A percentile compares a stretch with the other conserved stretches of the same genome.
Evolutionary conservation across 2,888 invertebrate species (phyloP).

Genomic region (Agonopterix heracliana): DNA sequence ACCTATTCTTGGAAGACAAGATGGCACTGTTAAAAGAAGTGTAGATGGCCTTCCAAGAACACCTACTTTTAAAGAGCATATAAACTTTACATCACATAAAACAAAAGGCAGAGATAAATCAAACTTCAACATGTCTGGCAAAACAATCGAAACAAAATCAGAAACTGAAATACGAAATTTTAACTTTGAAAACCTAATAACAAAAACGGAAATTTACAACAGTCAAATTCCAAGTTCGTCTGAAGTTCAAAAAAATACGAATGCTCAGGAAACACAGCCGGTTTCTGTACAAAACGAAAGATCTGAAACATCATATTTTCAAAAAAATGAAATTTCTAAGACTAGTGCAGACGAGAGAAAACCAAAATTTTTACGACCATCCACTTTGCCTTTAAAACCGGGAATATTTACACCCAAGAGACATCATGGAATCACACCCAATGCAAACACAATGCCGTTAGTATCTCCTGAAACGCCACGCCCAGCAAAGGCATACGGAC

Average conservation of each 20-base stretch:
- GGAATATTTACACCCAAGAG: slow-evolving; percentile 88
- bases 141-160: slow-evolving; percentile 37
- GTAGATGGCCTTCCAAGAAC: slow-evolving; percentile 50
- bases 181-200: slow-evolving; percentile 71
- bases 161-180: slow-evolving; percentile 58
- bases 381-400: slow-evolving; percentile 88
- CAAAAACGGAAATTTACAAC: slow-evolving; percentile 70
- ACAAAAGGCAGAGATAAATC: slow-evolving; percentile 43
- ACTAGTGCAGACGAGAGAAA: slow-evolving; percentile 56
- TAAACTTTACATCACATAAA: slow-evolving; percentile 36
- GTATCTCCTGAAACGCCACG: slow-evolving; percentile 95
- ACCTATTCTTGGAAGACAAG: slow-evolving; percentile 36
- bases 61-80: slow-evolving; percentile 50
- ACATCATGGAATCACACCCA: slow-evolving; percentile 88
- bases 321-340: slow-evolving; percentile 52
- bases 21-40: slow-evolving; percentile 47
- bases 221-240: slow-evolving; percentile 60
- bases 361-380: slow-evolving; percentile 86
- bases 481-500: slow-evolving; percentile 91
- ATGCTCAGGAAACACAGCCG: slow-evolving; percentile 39
- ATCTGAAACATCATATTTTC: slow-evolving; percentile 69
- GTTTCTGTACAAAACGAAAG: slow-evolving; percentile 47
- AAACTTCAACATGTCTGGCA: slow-evolving; percentile 25
- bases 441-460: slow-evolving; percentile 87
- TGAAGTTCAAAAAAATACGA: slow-evolving; percentile 59